Percentiles rank a stretch among this genome's conserved stretches.
These are phyloP conservation scores for Willisornis vidua DNA, from an alignment of 2,113 vertebrate genomes.

Conservation along the genomic window DNA sequence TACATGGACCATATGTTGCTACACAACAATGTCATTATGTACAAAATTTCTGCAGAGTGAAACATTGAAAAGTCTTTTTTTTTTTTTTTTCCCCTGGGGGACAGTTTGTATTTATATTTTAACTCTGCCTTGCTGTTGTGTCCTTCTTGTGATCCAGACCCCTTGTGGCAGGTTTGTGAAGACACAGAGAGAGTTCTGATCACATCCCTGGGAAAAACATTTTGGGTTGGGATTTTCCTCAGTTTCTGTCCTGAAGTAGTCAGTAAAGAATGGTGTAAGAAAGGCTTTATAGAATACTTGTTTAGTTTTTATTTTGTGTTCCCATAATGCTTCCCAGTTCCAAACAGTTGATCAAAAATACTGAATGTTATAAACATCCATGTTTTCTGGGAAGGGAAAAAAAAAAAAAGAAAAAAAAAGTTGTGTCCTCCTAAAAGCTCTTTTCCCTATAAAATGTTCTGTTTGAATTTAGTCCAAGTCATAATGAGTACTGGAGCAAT, in stretches of 20 bases:
- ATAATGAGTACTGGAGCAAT: conserved; percentile 41
- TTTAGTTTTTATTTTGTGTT: background rate
- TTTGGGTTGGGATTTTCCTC: background rate
- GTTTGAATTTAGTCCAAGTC: conserved; percentile 36
- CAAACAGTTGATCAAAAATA: background rate
- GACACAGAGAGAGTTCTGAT: background rate
- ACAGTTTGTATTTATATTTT: background rate
- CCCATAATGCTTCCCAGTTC: background rate
- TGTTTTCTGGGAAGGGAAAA: background rate
- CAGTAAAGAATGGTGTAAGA: background rate
- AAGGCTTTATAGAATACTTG: background rate
- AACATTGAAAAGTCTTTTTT: background rate
- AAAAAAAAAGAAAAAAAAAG: background rate
- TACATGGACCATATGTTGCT: background rate
- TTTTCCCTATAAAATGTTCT: conserved; percentile 9
- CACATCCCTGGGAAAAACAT: background rate
- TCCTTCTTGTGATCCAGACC: background rate
- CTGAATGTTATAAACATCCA: background rate
- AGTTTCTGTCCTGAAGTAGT: background rate
- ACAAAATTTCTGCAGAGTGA: background rate
- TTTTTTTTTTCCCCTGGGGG: background rate
- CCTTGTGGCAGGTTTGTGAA: background rate
- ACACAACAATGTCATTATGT: background rate
- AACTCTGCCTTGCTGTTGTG: background rate
- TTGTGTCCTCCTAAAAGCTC: background rate